Evolutionary conservation across 2,113 vertebrate species (phyloP).

Genomic region (Scophthalmus maximus): DNA sequence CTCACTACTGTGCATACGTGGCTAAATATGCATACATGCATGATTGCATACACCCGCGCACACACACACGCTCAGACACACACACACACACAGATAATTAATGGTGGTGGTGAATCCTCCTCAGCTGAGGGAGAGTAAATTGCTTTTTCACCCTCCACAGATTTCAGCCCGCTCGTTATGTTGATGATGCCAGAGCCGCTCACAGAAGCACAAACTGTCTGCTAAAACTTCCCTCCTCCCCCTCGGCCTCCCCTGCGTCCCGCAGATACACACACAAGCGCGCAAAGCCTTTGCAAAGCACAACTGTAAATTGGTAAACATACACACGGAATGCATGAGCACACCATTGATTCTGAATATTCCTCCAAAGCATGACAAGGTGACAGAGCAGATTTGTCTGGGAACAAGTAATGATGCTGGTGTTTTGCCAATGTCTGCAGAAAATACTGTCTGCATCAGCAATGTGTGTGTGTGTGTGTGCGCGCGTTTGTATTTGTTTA

Average conservation of each 20-base stretch:
- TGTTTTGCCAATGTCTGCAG: conserved; percentile 20
- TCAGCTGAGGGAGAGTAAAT: conserved; percentile 83
- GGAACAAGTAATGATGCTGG: conserved; percentile 3
- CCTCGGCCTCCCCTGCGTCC: background rate
- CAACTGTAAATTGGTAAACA: conserved; percentile 31
- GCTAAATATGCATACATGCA: conserved; percentile 2
- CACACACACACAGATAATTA: conserved; percentile 75
- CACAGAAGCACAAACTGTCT: conserved; percentile 77
- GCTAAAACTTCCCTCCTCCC: conserved; percentile 22
- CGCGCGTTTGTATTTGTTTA: conserved; percentile 19
- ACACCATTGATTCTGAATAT: conserved; percentile 36
- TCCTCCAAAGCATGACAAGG: background rate
- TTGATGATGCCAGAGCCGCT: conserved; percentile 79
- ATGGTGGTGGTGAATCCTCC: conserved; percentile 77
- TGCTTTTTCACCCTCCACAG: conserved; percentile 84
- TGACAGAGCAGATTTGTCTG: conserved; percentile 24
- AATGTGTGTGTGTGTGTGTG: background rate
- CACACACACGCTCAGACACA: conserved; percentile 32
- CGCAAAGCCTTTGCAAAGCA: conserved; percentile 46
- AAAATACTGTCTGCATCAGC: conserved; percentile 12
- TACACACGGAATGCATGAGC: conserved; percentile 27
- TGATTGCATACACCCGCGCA: background rate
- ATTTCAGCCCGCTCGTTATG: conserved; percentile 79
- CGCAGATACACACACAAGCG: conserved; percentile 49
- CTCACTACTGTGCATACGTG: conserved; percentile 17